Percentiles rank a stretch among this genome's conserved stretches.
Conservation (phyloP, 2,888 invertebrate species). For the Malacosoma neustria region DNA sequence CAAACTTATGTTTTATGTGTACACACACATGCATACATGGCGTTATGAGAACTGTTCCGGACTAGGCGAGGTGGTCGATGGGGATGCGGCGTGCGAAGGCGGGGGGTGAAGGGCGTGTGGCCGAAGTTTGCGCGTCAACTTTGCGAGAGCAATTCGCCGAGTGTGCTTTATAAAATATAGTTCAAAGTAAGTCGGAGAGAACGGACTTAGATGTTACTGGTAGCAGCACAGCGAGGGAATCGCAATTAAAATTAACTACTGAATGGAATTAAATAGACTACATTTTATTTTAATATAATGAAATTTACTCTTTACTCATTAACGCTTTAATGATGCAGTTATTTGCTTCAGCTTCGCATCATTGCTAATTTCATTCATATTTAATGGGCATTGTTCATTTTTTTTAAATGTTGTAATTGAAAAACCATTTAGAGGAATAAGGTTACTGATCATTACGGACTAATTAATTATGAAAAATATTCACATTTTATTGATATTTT, state of each 20-base stretch:
- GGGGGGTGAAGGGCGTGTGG: constrained; percentile 14
- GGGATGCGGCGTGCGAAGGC: constrained; percentile 11
- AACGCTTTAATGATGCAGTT: too few species aligned
- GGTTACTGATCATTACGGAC: too few species aligned
- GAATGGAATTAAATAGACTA: too few species aligned
- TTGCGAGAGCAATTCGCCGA: constrained; percentile 36
- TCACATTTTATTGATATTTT: too few species aligned
- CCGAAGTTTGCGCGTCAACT: constrained; percentile 33
- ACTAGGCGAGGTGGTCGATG: constrained; percentile 16
- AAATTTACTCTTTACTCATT: too few species aligned
- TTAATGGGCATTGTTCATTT: too few species aligned
- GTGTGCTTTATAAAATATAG: constrained; percentile 47
- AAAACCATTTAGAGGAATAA: too few species aligned
- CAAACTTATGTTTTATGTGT: constrained; percentile 38
- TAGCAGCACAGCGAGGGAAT: constrained; percentile 25
- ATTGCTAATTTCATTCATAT: too few species aligned
- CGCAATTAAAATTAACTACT: constrained; percentile 26
- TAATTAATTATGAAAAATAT: too few species aligned
- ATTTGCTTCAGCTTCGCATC: too few species aligned
- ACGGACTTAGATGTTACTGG: constrained; percentile 27
- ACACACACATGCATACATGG: constrained; percentile 23
- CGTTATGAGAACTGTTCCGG: constrained; percentile 35
- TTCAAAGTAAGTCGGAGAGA: constrained; percentile 41
- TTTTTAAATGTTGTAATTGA: too few species aligned
- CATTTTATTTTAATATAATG: too few species aligned